A percentile compares a stretch with the other conserved stretches of the same genome.
These are phyloP conservation scores for Choristoneura fumiferana DNA, from an alignment of 1,140 invertebrate species.

Conservation along the genomic window DNA sequence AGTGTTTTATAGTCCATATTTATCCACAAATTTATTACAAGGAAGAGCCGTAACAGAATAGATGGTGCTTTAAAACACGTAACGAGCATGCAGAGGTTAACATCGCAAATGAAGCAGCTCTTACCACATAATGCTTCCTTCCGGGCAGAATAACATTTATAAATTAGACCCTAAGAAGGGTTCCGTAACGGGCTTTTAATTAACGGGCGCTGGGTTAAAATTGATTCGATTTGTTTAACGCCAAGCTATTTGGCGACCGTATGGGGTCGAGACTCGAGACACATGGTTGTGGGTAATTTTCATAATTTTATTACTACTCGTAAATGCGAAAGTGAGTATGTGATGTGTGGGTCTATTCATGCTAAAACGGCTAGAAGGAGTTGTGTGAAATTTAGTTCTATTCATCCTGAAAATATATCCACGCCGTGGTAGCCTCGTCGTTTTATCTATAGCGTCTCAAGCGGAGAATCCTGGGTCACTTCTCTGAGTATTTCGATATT, in stretches of 20 bases:
- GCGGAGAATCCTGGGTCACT: too few species aligned
- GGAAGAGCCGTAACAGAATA: too few species aligned
- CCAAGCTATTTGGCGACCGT: slow-evolving; percentile 8
- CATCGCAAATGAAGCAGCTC: background rate
- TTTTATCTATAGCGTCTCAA: too few species aligned
- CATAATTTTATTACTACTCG: background rate
- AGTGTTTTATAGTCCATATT: too few species aligned
- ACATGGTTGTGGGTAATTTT: background rate
- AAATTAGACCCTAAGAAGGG: slow-evolving; percentile 10
- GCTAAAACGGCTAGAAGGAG: too few species aligned
- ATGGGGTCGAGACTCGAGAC: background rate
- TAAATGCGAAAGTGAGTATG: too few species aligned
- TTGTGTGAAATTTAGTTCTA: too few species aligned
- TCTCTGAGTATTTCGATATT: too few species aligned
- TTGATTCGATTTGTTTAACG: slow-evolving; percentile 18
- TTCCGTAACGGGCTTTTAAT: slow-evolving; percentile 15
- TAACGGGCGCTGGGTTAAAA: slow-evolving; percentile 2
- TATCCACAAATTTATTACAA: too few species aligned
- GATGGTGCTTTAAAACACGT: background rate
- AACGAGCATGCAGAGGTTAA: slow-evolving; percentile 3
- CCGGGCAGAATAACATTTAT: slow-evolving; percentile 5
- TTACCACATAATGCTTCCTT: slow-evolving; percentile 9
- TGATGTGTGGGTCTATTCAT: too few species aligned
- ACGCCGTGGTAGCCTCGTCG: too few species aligned
- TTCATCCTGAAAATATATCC: too few species aligned